Percentiles rank a stretch among this genome's conserved stretches.
Evolutionary conservation across 2,797 vertebrate genomes (phyloP).

Genomic region (Thaleichthys pacificus): DNA sequence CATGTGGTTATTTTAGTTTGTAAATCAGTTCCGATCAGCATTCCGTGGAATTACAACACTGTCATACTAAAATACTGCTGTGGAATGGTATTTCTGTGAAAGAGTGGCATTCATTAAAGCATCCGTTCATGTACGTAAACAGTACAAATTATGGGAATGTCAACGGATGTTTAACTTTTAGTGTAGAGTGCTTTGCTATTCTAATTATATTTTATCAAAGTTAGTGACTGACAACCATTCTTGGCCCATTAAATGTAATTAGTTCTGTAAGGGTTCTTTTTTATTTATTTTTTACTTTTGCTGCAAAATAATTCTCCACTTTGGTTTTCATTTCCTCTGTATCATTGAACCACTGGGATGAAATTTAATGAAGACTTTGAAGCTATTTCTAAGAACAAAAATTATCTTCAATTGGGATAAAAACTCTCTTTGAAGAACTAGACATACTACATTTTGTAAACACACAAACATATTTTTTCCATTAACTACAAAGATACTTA

Average conservation of each 20-base stretch:
- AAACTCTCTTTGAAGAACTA: no score
- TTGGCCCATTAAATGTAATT: neutral
- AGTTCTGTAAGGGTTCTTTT: neutral
- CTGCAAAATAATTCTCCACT: neutral
- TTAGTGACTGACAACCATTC: neutral
- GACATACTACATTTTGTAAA: no score
- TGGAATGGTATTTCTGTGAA: no score
- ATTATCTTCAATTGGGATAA: slow-evolving; percentile 9
- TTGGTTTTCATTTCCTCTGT: neutral
- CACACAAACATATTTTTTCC: no score
- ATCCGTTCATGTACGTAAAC: neutral
- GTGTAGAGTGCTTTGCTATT: neutral
- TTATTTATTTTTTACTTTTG: no score
- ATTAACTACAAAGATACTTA: no score
- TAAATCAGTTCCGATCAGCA: neutral
- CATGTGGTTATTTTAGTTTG: no score
- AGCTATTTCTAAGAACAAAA: slow-evolving; percentile 35
- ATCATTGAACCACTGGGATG: neutral
- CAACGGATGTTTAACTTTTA: neutral
- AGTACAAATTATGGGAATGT: neutral
- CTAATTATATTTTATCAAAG: neutral
- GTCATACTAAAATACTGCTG: no score
- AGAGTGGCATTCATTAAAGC: neutral
- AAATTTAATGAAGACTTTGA: slow-evolving; percentile 37
- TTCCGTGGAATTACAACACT: no score